Base-by-base conservation (phyloP, 2,113 vertebrate species). In the Neolamprologus devosi region DNA sequence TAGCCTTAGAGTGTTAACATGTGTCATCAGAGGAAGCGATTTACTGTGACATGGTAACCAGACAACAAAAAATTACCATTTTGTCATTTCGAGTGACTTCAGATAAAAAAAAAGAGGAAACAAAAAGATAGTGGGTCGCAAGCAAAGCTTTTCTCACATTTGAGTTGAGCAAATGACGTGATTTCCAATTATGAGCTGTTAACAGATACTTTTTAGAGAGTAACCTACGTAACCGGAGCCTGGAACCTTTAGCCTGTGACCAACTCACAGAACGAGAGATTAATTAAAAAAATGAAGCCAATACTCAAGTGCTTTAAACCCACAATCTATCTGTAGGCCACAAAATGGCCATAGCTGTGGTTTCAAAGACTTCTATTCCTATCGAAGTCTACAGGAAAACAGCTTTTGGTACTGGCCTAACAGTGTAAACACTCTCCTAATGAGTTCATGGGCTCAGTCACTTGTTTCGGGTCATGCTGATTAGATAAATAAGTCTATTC, bases 211-310 rank as follows among this genome's bases (percentile, higher is more conserved):
- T 26, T 73, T 47, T 47, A 28, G 40, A 28, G 21, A 26, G 40
- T 28, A 19, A 26, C n/a, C 68, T 17, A 45, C 0, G 13, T 42
- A 73, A 45, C 40, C 0, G 0, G 21, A 73, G 0, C 37, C 21
- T 73, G n/a, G 65, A 26, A 42, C 21, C n/a, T 9, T 70, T 23
- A 42, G 37, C 65, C 37, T 16, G 68, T 73, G 68, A 45, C 68
- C 21, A 45, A 45, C 37, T 42, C 37, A 45, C 35, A 73, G 68
- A 26, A 16, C 1, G 1, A 0, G 5, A 23, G 5, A 70, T 42
- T 23, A 23, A 70, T 75, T 0, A 2, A 47, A 47, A 11, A 75
- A 75, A 28, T 2, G 6, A 75, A 75, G 4, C 6, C 68, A 75
- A 28, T 75, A 26, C n/a, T 26, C 6, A 75, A 75, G 40, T 47